Evolutionary conservation across 37 sponge, comb jelly and placozoan genomes (phyloP), one percentile per base, ranked within the genome.

Genomic region (Beroe ovata): DNA sequence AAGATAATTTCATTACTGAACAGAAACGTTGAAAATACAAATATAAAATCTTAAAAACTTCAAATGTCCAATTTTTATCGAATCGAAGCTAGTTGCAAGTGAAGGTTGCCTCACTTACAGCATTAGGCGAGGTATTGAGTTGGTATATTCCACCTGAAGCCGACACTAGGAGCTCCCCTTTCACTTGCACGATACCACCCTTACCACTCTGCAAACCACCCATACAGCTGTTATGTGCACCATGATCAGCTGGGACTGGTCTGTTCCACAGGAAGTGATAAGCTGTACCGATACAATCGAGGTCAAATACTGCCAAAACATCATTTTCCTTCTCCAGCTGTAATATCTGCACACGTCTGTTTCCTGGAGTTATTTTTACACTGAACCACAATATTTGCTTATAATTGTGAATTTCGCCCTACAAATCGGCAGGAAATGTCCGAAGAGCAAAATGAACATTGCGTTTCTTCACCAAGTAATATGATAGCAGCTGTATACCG

Each of bases 281-380:
- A 47, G 54, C 11, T 16, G 11, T 47, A 11, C 11, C 54, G 11
- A 47, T 11, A 11, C 54, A 47, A 11, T 47, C 54, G 6, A 11
- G 11, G 11, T 11, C 11, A 47, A 47, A 47, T 11, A 47, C 54
- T 16, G 36, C 69, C 16, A 66, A 11, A 18, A 66, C 69, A 34
- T 26, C 36, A 30, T 66, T 66, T 19, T 66, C 69, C 29, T 16
- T 66, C 8, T 66, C 69, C 3, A 32, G 2, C 11, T 37, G 14
- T 18, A 66, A 11, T 34, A 66, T 34, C 69, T 66, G 69, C 34
- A 66, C 30, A 19, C 69, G 29, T 30, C 34, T 66, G 36, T 66
- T 66, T 33, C 69, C 69, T 66, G 69, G n/a, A n/a, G n/a, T n/a
- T n/a, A n/a, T n/a, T n/a, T n/a, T n/a, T n/a, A n/a, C n/a, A n/a